Base-by-base conservation (phyloP, 2,888 invertebrate genomes). In the Neoscelio sp. region DNA sequence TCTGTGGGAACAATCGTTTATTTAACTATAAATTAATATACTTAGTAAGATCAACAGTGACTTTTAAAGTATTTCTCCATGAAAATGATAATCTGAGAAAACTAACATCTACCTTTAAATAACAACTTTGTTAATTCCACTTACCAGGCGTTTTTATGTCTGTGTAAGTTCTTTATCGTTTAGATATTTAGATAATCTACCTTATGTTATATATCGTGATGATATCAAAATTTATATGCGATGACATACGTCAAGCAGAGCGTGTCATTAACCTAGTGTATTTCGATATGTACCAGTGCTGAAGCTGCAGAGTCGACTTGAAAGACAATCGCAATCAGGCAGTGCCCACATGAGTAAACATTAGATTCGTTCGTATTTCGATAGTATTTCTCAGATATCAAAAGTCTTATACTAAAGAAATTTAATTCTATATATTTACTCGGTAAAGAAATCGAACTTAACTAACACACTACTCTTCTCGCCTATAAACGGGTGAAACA, bases 1-100 rank as follows among this genome's bases (percentile, higher is more conserved):
- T 13, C 42, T 42, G 73, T 78, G 78, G 78, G 78, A 78, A 78
- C 60, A 60, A 65, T 50, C 48, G 46, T 17, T 60, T 54, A 78
- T 65, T 78, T 67, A 67, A 67, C n/a, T 44, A 71, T 38, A 26
- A 65, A 77, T 77, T 64, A 68, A 76, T 64, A 65, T 44, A 50
- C 64, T 67, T 58, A 10, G 15, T 12, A 12, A 38, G 58, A 23
- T 6, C 50, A 50, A 67, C 40, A 56, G 74, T 58, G 56, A 48
- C 64, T 13, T 17, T 18, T 8, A 5, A 20, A 28, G 30, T 20
- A 23, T 71, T 70, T 50, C 60, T 28, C 56, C 26, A 4, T 8
- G 18, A 20, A 30, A 65, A 54, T 28, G 54, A 68, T 56, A 26
- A 68, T 12, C n/a, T 46, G 35, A 46, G 30, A 30, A 30, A 30